phyloP scores from a whole-genome alignment of 2,888 invertebrate genomes.

The Suillia variegata region DNA sequence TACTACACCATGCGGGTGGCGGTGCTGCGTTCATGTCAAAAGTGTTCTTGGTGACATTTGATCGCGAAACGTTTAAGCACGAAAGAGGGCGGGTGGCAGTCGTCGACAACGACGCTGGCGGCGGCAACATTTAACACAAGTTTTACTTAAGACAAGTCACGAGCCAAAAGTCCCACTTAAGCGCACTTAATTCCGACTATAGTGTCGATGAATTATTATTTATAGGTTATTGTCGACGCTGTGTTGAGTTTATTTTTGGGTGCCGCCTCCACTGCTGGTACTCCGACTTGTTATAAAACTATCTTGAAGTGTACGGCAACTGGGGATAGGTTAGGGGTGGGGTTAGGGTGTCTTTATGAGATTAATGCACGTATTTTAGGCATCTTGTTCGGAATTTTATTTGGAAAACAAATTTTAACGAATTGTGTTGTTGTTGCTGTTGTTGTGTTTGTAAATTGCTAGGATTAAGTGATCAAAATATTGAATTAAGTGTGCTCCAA shows the following conservation, averaged over 20 bases:
- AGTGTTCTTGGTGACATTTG: no score
- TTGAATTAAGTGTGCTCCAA: not conserved
- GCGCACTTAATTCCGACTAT: conserved; percentile 48
- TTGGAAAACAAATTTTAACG: not conserved
- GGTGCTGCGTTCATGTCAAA: no score
- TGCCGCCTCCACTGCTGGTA: no score
- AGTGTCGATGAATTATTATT: conserved; percentile 3
- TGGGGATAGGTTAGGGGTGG: no score
- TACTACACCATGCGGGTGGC: no score
- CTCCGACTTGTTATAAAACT: no score
- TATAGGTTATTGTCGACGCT: not conserved
- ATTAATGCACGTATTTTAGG: not conserved
- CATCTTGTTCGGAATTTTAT: not conserved
- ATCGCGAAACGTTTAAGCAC: no score
- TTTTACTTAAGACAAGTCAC: conserved; percentile 52
- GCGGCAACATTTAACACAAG: not conserved
- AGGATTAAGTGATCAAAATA: not conserved
- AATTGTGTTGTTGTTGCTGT: not conserved
- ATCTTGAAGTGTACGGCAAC: no score
- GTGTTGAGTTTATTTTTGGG: not conserved
- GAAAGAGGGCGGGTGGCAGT: no score
- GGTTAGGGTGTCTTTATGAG: no score
- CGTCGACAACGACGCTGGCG: no score
- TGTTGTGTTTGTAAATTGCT: not conserved
- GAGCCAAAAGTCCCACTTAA: conserved; percentile 55